Evolutionary conservation across 2,888 invertebrate species (phyloP).

Genomic region (Periphyllus acericola): DNA sequence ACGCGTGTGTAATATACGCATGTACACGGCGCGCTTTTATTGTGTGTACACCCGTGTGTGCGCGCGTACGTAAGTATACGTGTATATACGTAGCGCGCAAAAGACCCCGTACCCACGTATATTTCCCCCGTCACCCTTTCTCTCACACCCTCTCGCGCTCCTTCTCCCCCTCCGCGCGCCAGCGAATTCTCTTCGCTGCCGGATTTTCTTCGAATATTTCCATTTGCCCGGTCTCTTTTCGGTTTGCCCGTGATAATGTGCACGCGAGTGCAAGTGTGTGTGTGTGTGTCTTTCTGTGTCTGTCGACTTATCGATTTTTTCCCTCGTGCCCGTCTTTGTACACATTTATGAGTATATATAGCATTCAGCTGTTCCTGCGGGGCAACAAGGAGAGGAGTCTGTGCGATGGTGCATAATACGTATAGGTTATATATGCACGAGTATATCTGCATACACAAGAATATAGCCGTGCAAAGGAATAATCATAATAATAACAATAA

Average conservation of each 20-base stretch:
- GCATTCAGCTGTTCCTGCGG: neutral
- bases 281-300: neutral
- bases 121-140: conserved; percentile 21
- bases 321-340: neutral
- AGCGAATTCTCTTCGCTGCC: conserved; percentile 18
- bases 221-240: conserved; percentile 16
- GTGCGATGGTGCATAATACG: neutral
- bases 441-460: neutral
- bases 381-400: neutral
- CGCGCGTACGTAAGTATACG: neutral
- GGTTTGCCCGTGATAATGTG: neutral
- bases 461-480: neutral
- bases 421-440: neutral
- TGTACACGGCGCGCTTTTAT: neutral
- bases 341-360: neutral
- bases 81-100: neutral
- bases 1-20: neutral
- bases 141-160: too few relatives aligned
- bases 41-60: neutral
- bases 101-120: conserved; percentile 1
- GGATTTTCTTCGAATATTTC: conserved; percentile 60
- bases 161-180: neutral
- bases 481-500: neutral
- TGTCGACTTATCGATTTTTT: conserved; percentile 58
- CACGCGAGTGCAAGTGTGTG: too few relatives aligned